A percentile compares a stretch with the other conserved stretches of the same genome.
Conservation (phyloP, 2,888 invertebrate species). For the Uloborus plumipes region DNA sequence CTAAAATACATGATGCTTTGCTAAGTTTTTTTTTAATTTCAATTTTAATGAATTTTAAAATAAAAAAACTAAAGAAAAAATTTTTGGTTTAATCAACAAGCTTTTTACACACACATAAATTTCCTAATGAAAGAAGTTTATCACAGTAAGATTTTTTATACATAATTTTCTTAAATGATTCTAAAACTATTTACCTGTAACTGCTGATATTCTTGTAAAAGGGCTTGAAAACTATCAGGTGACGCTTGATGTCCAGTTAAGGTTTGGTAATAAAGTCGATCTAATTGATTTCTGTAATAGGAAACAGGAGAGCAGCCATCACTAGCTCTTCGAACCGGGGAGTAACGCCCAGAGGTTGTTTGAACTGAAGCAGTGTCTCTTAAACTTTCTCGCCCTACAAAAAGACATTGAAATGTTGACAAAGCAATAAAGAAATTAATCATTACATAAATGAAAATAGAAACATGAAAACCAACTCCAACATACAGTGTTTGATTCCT, state of each 20-base stretch:
- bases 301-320: constrained; percentile 77
- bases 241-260: constrained; percentile 73
- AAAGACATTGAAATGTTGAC: neutral
- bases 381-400: constrained; percentile 49
- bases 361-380: constrained; percentile 48
- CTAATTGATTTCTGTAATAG: constrained; percentile 70
- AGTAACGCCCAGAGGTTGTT: constrained; percentile 75
- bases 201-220: constrained; percentile 85
- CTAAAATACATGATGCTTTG: no score
- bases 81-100: no score
- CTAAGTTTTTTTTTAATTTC: no score
- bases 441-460: neutral
- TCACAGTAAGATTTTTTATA: neutral
- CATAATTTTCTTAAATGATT: neutral
- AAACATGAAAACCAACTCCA: neutral
- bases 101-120: no score
- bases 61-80: no score
- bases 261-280: constrained; percentile 74
- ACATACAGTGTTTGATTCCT: no score
- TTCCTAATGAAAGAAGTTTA: no score
- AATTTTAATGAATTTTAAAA: no score
- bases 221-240: constrained; percentile 74
- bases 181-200: constrained; percentile 75
- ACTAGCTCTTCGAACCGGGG: constrained; percentile 90
- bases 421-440: neutral